phyloP scores from a whole-genome alignment of 2,113 vertebrate species.

The Myrmecophaga tridactyla region DNA sequence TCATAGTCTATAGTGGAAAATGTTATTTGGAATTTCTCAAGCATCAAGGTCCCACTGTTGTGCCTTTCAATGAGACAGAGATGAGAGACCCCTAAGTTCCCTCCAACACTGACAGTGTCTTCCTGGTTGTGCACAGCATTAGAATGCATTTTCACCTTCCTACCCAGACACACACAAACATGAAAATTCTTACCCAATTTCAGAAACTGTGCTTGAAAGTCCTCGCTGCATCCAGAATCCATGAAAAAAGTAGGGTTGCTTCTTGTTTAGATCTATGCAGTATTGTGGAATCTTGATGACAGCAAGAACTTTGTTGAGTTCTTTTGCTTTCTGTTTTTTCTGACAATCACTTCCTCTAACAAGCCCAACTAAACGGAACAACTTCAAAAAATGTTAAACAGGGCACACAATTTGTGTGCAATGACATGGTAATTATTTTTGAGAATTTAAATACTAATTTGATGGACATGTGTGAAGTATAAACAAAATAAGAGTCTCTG shows the following conservation, averaged over 20 bases:
- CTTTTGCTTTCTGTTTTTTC: not conserved
- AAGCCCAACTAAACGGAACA: not conserved
- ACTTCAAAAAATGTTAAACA: not conserved
- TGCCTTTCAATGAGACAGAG: not conserved
- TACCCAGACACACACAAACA: not conserved
- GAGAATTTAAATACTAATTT: not conserved
- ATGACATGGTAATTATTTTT: not conserved
- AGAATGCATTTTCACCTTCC: not conserved
- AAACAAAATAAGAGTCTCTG: slow-evolving; percentile 14
- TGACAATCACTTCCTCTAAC: not conserved
- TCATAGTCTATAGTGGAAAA: not conserved
- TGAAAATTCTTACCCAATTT: not conserved
- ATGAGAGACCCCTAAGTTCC: not conserved
- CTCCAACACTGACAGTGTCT: not conserved
- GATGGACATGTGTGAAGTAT: not conserved
- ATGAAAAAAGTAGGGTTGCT: not conserved
- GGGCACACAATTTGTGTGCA: not conserved
- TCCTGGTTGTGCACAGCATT: not conserved
- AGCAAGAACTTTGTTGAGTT: not conserved
- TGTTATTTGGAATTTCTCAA: not conserved
- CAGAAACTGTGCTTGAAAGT: not conserved
- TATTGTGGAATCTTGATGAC: not conserved
- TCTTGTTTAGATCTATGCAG: not conserved
- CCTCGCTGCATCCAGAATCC: not conserved
- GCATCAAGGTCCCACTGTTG: not conserved